These are phyloP conservation scores for Tetanocera ferruginea DNA, from an alignment of 2,888 invertebrate species.

Conservation along the genomic window DNA sequence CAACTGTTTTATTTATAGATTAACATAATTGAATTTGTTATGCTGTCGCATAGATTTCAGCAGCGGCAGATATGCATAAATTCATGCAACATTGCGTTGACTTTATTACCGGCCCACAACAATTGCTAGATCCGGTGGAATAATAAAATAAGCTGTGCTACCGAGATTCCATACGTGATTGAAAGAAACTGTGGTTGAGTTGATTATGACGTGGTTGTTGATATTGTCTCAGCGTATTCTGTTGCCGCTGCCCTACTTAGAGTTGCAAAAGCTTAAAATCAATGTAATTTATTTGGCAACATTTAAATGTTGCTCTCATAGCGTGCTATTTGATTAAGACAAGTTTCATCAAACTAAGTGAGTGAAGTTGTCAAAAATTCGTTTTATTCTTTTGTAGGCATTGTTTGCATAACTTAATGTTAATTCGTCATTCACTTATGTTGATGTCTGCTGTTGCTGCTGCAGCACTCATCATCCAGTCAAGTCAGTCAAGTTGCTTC, in stretches of 20 bases:
- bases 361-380: neutral
- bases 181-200: too few relatives aligned
- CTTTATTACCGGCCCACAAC: conserved; percentile 52
- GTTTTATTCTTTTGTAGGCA: neutral
- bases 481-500: conserved; percentile 17
- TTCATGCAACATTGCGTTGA: neutral
- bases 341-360: neutral
- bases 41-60: conserved; percentile 18
- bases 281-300: neutral
- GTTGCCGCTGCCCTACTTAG: conserved; percentile 4
- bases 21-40: conserved; percentile 69
- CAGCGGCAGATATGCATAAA: neutral
- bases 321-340: too few relatives aligned
- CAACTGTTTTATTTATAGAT: conserved; percentile 56
- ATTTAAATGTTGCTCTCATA: too few relatives aligned
- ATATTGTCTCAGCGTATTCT: too few relatives aligned
- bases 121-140: conserved; percentile 67
- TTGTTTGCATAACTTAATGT: conserved; percentile 16
- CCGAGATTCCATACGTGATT: neutral
- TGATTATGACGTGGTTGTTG: too few relatives aligned
- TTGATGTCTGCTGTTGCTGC: conserved; percentile 7
- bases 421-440: conserved; percentile 12
- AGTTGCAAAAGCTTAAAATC: neutral
- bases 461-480: neutral
- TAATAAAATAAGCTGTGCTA: conserved; percentile 26